Conservation (phyloP, 92 coral and sea anemone genomes). For the Epizoanthus scotinus region DNA sequence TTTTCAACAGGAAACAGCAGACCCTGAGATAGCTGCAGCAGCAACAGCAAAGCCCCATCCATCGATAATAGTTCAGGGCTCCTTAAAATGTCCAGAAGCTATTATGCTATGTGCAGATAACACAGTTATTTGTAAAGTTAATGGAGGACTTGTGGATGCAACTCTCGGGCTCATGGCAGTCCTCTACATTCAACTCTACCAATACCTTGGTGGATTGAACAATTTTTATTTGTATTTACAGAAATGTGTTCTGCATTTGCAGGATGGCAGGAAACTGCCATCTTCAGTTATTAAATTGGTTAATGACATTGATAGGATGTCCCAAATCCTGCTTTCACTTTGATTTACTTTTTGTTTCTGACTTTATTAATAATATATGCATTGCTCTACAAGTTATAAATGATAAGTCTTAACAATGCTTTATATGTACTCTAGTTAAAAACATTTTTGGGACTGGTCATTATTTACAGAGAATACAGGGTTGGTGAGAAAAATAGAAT, state of each 20-base stretch:
- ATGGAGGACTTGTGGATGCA: slow-evolving; percentile 45
- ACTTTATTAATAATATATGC: too few relatives aligned
- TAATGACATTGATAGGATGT: slow-evolving; percentile 1
- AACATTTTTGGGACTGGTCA: too few relatives aligned
- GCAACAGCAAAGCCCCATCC: not conserved
- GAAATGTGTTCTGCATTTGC: not conserved
- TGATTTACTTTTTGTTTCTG: too few relatives aligned
- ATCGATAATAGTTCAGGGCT: too few relatives aligned
- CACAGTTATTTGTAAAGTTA: slow-evolving; percentile 33
- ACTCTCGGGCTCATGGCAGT: slow-evolving; percentile 45
- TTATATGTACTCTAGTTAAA: too few relatives aligned
- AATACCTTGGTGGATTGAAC: slow-evolving; percentile 41
- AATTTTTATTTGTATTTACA: slow-evolving; percentile 43
- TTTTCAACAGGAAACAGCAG: not conserved
- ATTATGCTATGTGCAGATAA: slow-evolving; percentile 42
- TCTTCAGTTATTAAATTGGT: slow-evolving; percentile 43
- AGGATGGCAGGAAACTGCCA: too few relatives aligned
- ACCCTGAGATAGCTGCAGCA: not conserved
- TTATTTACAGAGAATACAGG: too few relatives aligned
- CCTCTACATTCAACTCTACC: slow-evolving; percentile 47
- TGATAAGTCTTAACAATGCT: too few relatives aligned
- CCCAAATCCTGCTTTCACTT: not conserved
- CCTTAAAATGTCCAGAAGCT: not conserved
- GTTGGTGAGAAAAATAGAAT: too few relatives aligned
- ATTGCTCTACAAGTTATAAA: too few relatives aligned